Evolutionary conservation across 2,888 invertebrate species (phyloP), one percentile per base, ranked within the genome.

Genomic region (Caradrina clavipalpis): DNA sequence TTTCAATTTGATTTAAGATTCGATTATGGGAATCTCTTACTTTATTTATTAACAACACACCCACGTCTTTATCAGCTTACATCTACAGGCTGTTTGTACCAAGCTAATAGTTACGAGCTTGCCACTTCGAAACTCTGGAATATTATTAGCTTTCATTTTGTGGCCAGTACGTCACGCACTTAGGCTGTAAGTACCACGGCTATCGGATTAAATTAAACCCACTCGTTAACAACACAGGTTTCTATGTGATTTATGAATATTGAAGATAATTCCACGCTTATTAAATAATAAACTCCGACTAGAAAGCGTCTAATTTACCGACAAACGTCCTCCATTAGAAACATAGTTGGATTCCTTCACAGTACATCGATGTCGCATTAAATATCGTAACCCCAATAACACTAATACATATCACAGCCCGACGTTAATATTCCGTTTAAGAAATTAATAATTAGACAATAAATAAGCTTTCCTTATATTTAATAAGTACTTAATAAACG

Each of bases 381-480:
- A 69, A 66, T 68, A 55, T 71, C 49, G 15, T 45, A 60, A 69
- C 59, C 62, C 54, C 47, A 57, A 70, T 67, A 73, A 72, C 55
- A 61, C 47, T 47, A 57, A 61, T 55, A 77, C 64, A 60, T 73
- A 60, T 56, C 51, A 56, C 59, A 60, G 42, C 13, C 61, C 22
- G 35, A 55, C 63, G 53, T 63, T 74, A 64, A 80, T 73, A 66
- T 69, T 60, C 63, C 54, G 57, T 81, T 74, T 54, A 67, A 73
- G 54, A 74, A 74, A 80, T 64, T 72, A 69, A 68, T 76, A 73
- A 80, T 82, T 73, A 62, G 73, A 61, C 47, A 35, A 74, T 83
- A 84, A 84, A 83, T 70, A 68, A 82, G 56, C 69, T 77, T 80
- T 75, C 62, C 45, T 45, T 45, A 69, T 80, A 71, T 76, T 71